Evolutionary conservation across 2,888 invertebrate genomes (phyloP), one percentile per base, ranked within the genome.

Genomic region (Oscheius sp.): DNA sequence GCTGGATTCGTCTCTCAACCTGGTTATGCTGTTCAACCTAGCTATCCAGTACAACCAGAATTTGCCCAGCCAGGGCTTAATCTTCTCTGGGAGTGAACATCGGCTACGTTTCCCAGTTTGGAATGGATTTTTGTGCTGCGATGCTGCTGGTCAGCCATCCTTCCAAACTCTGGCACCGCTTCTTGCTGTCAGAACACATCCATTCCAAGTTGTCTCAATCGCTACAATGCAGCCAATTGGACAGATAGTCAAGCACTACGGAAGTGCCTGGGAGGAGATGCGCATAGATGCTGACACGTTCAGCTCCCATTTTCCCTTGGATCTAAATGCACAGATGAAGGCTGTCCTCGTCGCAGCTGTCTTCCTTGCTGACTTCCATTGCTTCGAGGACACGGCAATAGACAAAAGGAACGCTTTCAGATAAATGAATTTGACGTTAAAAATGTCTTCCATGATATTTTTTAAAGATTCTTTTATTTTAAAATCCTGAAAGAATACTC

Each of bases 321-420:
- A 65, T n/a, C 33, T 72, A n/a, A 69, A 69, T 29, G 50, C 65
- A n/a, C 52, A 63, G 34, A 37, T 72, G 31, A 72, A 72, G 25
- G 33, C 65, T 3, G 15, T 72, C 20, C 65, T 72, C 34, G 65
- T 72, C 37, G 63, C 72, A 2, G 58, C 72, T n/a, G 69, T 69
- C 6, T 72, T 72, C 48, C 66, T 72, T 25, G 68, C 66, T 27
- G 72, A 72, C 39, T 72, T 69, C 61, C 61, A 53, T 5, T 72
- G 55, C 25, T 72, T 72, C 33, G 69, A 72, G 23, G 70, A 71
- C 33, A 23, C 1, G 4, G 10, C 12, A n/a, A 52, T 10, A 12
- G 50, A 52, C 27, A 10, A 27, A 10, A 27, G 27, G n/a, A 52
- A 25, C 42, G n/a, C n/a, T n/a, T n/a, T n/a, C n/a, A n/a, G n/a